Evolutionary conservation across 30 jellyfish, hydroid and myxozoan species (phyloP), one percentile per base, ranked within the genome.

Genomic region (Turritopsis rubra): DNA sequence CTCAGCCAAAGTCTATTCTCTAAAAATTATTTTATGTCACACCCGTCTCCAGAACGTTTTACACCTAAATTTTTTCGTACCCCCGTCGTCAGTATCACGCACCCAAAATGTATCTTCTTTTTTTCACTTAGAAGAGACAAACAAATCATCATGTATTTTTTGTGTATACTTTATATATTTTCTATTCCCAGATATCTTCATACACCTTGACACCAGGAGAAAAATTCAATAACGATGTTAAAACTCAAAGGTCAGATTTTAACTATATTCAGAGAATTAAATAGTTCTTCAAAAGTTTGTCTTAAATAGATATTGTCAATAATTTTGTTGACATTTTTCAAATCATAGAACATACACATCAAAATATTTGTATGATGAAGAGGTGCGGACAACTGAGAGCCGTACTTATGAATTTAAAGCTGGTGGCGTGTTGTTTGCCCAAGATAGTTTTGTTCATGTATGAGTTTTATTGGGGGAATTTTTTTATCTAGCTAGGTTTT

Each of bases 351-450:
- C 82, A 65, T 29, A 66, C 21, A 54, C 27, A 17, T 30, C n/a
- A 0, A 22, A 25, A 68, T 86, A 86, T 75, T 17, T 19, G 52
- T 79, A 79, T 28, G 73, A 60, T 18, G 93, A 85, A 52, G 54
- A 54, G 21, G 75, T 85, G 19, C 71, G 28, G 52, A 74, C 83
- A 66, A 91, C 97, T 0, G 97, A 87, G 74, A 79, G 52, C 28
- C 65, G 97, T 30, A 91, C 85, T 65, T 87, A 76, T 87, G 96
- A 91, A 66, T 91, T 91, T 73, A 91, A 91, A 84, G 90, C 96
- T 74, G 97, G 97, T 20, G 97, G 96, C 0, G 81, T 68, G 26
- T 68, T 91, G 81, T 29, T 78, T 28, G 54, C 73, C 21, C 65
- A 28, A 29, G 72, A 66, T 54, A 19, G 21, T 75, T 29, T 60